Percentiles rank a stretch among this genome's conserved stretches.
These are phyloP conservation scores for Drosophila eugracilis DNA, from an alignment of 1,140 invertebrate genomes.

Conservation along the genomic window DNA sequence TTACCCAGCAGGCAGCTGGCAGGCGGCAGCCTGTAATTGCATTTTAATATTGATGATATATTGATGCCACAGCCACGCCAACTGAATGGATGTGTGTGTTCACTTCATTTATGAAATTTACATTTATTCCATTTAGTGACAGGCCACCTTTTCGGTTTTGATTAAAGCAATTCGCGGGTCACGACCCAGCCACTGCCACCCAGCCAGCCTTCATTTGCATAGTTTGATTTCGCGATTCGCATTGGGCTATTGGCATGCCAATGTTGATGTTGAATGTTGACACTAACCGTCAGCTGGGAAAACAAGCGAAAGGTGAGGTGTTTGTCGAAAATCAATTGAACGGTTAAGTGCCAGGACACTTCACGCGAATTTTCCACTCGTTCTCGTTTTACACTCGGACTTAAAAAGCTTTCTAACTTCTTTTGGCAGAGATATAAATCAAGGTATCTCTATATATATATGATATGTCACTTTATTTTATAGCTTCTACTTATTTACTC, in stretches of 20 bases:
- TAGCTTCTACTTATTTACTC: too few species aligned
- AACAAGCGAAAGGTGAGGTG: constrained; percentile 45
- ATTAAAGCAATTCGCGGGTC: constrained; percentile 48
- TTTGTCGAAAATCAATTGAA: constrained; percentile 58
- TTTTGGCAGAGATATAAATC: too few species aligned
- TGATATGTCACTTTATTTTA: too few species aligned
- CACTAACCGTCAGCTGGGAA: constrained; percentile 47
- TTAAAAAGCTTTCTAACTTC: too few species aligned
- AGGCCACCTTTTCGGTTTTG: constrained; percentile 55
- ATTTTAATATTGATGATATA: constrained; percentile 75
- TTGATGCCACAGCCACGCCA: constrained; percentile 25
- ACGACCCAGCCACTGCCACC: neutral
- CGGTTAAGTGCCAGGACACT: constrained; percentile 47
- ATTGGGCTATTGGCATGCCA: constrained; percentile 25
- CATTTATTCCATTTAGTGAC: constrained; percentile 71
- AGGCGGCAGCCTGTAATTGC: constrained; percentile 57
- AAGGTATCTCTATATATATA: too few species aligned
- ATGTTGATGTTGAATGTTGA: constrained; percentile 45
- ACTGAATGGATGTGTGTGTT: constrained; percentile 24
- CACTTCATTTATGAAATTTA: constrained; percentile 78
- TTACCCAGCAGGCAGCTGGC: constrained; percentile 30
- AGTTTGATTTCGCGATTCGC: constrained; percentile 46
- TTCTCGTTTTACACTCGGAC: constrained; percentile 16
- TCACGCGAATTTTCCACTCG: constrained; percentile 33
- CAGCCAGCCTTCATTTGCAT: constrained; percentile 41